Base-by-base conservation (phyloP, 2,888 invertebrate genomes). In the Eumacrocentrus americanus region DNA sequence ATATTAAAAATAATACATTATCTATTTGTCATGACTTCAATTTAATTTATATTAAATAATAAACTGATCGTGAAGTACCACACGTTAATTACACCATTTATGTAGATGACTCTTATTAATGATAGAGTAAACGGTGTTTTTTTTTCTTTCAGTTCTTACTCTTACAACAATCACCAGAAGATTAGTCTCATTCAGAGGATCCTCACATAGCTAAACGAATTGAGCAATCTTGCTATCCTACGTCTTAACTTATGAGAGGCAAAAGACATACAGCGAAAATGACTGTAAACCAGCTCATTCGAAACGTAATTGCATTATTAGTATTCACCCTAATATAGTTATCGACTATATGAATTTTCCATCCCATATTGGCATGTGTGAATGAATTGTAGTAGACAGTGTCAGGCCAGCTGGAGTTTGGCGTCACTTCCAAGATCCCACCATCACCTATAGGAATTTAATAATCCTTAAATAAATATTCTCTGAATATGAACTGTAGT, bases 351-450 rank as follows among this genome's bases (percentile, higher is more conserved):
- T 91, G 90, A 75, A 97, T 94, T 80, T 93, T 93, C 85, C 94
- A 95, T 63, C 97, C 97, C 94, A 97, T 96, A 82, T 95, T 94
- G 22, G 91, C 87, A 73, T 94, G 94, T 2, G 94, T 92, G 82
- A 93, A 96, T 61, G 95, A 95, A 83, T 97, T 91, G 80, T 94
- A 94, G 82, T 95, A 97, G 18, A 97, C 93, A 23, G 88, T 83
- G 81, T 96, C 95, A 0, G 97, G 96, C 91, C 95, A 95, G 1
- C 92, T 87, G 46, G 90, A 86, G 80, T 95, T 94, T 23, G 97
- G 96, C 20, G 93, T 89, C 50, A 96, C 88, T 76, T 86, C 86
- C 55, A 95, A 83, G 53, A 87, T 81, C 0, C 91, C 92, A 4
- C 91, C 86, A 22, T 89, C 86, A n/a, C 88, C 90, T 69, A 65